Evolutionary conservation across 2,888 invertebrate genomes (phyloP).

Genomic region (Agonopterix heracliana): DNA sequence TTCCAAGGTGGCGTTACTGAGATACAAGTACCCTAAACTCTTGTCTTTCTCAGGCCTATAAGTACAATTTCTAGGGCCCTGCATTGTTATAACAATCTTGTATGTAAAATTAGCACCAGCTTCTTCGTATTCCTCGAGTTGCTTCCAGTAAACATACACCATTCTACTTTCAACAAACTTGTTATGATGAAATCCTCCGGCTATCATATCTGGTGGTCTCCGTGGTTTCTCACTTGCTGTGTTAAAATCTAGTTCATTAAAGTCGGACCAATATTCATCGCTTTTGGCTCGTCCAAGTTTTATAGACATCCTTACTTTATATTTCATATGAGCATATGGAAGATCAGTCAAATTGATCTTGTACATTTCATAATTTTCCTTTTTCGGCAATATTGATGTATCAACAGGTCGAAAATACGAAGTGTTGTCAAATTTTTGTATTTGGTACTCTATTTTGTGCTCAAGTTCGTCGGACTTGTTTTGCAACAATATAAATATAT

Average conservation of each 20-base stretch:
- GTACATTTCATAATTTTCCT: conserved; percentile 42
- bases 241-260: conserved; percentile 74
- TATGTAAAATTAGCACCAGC: conserved; percentile 87
- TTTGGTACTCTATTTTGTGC: conserved; percentile 66
- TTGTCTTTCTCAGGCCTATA: conserved; percentile 66
- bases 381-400: conserved; percentile 42
- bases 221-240: conserved; percentile 79
- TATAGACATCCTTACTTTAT: conserved; percentile 83
- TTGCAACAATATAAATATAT: conserved; percentile 46
- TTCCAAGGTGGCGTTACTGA: conserved; percentile 65
- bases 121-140: conserved; percentile 79
- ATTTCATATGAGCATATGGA: conserved; percentile 80
- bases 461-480: conserved; percentile 36
- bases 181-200: conserved; percentile 84
- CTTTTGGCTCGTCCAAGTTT: conserved; percentile 70
- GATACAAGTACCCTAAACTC: conserved; percentile 77
- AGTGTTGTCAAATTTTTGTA: conserved; percentile 62
- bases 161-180: conserved; percentile 70
- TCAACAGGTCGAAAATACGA: conserved; percentile 59
- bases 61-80: conserved; percentile 41
- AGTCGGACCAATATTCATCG: conserved; percentile 83
- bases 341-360: conserved; percentile 70
- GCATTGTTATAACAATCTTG: conserved; percentile 61
- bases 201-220: conserved; percentile 80
- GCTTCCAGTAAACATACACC: conserved; percentile 87